Conservation (phyloP, 1,140 invertebrate species). For the Drosophila truncata region DNA sequence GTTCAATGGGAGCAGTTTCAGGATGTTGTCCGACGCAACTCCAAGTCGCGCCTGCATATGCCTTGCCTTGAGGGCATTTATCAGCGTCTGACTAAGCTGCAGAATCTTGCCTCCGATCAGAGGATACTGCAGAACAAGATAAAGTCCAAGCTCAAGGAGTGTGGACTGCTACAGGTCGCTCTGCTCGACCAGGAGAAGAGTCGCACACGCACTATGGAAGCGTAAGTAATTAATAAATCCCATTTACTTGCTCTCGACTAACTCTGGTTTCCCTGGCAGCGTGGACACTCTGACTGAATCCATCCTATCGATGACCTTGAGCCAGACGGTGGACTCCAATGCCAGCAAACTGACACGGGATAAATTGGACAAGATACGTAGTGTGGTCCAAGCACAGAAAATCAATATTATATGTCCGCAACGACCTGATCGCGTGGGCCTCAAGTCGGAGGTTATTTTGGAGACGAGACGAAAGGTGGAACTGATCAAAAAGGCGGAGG, state of each 20-base stretch:
- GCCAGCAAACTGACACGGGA: conserved; percentile 57
- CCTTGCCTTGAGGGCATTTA: conserved; percentile 89
- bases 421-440: conserved; percentile 75
- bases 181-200: conserved; percentile 56
- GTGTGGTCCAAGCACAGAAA: conserved; percentile 57
- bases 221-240: conserved; percentile 29
- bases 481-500: conserved; percentile 43
- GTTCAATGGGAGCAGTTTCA: conserved; percentile 88
- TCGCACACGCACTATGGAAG: conserved; percentile 58
- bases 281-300: conserved; percentile 78
- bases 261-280: conserved; percentile 17
- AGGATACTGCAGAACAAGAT: conserved; percentile 85
- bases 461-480: conserved; percentile 71
- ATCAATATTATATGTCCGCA: conserved; percentile 76
- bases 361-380: conserved; percentile 61
- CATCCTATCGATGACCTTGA: conserved; percentile 74
- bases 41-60: conserved; percentile 86
- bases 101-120: conserved; percentile 87
- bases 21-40: conserved; percentile 86
- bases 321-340: conserved; percentile 62
- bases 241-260: no score
- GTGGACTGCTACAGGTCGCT: conserved; percentile 54
- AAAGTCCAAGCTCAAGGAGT: conserved; percentile 76
- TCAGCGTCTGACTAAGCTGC: conserved; percentile 88
- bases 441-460: conserved; percentile 82